These are phyloP conservation scores for Microvelia longipes DNA, from an alignment of 1,140 invertebrate species.

Conservation along the genomic window DNA sequence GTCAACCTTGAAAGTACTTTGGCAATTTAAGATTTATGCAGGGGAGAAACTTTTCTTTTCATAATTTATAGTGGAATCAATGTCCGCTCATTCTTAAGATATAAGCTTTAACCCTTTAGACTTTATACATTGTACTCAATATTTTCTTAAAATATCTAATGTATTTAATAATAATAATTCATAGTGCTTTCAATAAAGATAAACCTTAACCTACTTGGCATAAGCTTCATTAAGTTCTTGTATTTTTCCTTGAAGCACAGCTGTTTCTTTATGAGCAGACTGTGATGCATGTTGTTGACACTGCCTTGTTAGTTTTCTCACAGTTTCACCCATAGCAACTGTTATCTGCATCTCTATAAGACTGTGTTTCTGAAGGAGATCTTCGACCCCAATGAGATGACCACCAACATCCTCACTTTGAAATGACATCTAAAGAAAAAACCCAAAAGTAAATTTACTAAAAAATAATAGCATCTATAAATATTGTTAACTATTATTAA, in stretches of 20 bases:
- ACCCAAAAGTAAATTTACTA: neutral
- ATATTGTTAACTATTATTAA: too few species aligned
- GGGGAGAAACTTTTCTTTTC: too few species aligned
- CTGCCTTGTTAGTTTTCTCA: slow-evolving; percentile 58
- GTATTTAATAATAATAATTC: too few species aligned
- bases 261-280: slow-evolving; percentile 44
- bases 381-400: slow-evolving; percentile 84
- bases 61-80: too few species aligned
- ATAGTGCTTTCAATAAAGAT: too few species aligned
- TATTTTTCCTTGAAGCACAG: slow-evolving; percentile 49
- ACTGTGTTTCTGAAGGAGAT: slow-evolving; percentile 81
- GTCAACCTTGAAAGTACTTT: too few species aligned
- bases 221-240: slow-evolving; percentile 54
- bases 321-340: slow-evolving; percentile 59
- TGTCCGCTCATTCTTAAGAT: too few species aligned
- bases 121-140: too few species aligned
- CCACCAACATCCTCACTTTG: slow-evolving; percentile 76
- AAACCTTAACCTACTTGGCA: slow-evolving; percentile 42
- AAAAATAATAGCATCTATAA: too few species aligned
- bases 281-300: slow-evolving; percentile 29
- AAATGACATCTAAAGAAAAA: slow-evolving; percentile 32
- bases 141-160: too few species aligned
- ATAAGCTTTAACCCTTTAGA: too few species aligned
- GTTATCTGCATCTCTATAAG: slow-evolving; percentile 80
- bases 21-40: too few species aligned